Evolutionary conservation across 2,888 invertebrate genomes (phyloP), one percentile per base, ranked within the genome.

Genomic region (Torymus texanus): DNA sequence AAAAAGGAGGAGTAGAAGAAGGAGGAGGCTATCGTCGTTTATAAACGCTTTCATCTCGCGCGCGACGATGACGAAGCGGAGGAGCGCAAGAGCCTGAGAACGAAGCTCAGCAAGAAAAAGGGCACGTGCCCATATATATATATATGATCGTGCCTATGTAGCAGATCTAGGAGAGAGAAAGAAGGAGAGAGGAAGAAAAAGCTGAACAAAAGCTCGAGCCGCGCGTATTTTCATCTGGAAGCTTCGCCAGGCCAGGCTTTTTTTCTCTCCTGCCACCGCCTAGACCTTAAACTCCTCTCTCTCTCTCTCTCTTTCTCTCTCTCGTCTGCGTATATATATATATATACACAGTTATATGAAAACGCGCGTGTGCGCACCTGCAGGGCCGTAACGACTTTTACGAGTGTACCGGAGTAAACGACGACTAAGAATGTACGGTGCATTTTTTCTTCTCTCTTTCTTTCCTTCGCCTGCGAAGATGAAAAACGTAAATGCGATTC

Each of bases 31-130:
- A 61, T 61, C 53, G 59, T n/a, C 50, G 58, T 18, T 56, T 16
- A 53, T 51, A 66, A 66, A 56, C 59, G 51, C 59, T 71, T 71
- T 71, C 61, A 61, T 71, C 61, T 71, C 21, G 41, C 41, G 41
- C n/a, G n/a, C 14, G 14, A 68, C 0, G 41, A 55, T 16, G n/a
- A 55, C 50, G 59, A 1, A 1, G 13, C 12, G 18, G 68, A 68
- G 56, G 21, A 13, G 13, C 2, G 13, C 41, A 16, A n/a, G 2
- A 16, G 14, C 2, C 50, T 0, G 8, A 5, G 13, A 59, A 61
- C 13, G 55, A 21, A 50, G 18, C 51, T 11, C 11, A 59, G 16
- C n/a, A 11, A 24, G 24, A 61, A 24, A 65, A 51, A 65, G 18
- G 62, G 29, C 62, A 21, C 21, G 62, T n/a, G n/a, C 21, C 18